Evolutionary conservation across 2,113 vertebrate species (phyloP), one percentile per base, ranked within the genome.

Genomic region (Toxostoma redivivum): DNA sequence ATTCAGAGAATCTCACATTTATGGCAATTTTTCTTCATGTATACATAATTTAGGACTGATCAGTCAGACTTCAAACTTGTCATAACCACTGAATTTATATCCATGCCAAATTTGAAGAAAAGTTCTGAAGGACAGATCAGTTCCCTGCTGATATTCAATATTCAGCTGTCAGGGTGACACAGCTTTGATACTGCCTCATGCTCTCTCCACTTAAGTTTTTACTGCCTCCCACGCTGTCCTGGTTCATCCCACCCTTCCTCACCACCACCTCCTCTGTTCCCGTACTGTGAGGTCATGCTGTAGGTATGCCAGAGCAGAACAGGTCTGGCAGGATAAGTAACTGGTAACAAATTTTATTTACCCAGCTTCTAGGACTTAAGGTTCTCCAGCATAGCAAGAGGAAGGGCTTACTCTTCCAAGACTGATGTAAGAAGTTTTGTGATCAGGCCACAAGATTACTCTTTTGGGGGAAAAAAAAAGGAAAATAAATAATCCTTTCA

Each of bases 311-410:
- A 87, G 48, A 76, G 77, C 57, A 91, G 57, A 94, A 92, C 86
- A 78, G 73, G 81, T 84, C 87, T 78, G 19, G 24, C 84, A 87
- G 71, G 78, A 25, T 13, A 10, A 79, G 27, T 54, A 86, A 45
- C n/a, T 64, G 60, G 77, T 78, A 76, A 94, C 64, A 71, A n/a
- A 86, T 88, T 88, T 92, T 90, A 78, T 66, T 94, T 88, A 86
- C 21, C 4, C 57, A 42, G 44, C 31, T 94, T 54, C 64, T 30
- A 33, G n/a, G 30, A 93, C 19, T 58, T 86, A 42, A 50, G 30
- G 30, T 50, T 92, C 50, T 93, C 54, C 56, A 60, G 40, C 2
- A 7, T 38, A 86, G 77, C 57, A 45, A 57, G 5, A 73, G 12
- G 33, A 94, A 79, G 2, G 9, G 35, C 51, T 51, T 92, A 82